Conservation (phyloP, 2,888 invertebrate genomes). For the Tipula vernalis region DNA sequence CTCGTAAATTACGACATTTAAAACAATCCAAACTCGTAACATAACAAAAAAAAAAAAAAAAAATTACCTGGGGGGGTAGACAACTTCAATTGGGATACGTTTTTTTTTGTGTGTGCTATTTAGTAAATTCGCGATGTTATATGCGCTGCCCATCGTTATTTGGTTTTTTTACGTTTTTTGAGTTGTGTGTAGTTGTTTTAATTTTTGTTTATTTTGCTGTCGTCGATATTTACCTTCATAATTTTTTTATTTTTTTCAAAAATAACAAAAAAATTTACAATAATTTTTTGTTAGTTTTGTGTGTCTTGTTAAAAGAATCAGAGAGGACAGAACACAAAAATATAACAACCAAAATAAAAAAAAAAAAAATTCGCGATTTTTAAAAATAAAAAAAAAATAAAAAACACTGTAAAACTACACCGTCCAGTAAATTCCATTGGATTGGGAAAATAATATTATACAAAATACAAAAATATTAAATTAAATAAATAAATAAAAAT, state of each 20-base stretch:
- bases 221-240: slow-evolving; percentile 4
- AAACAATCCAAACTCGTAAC: neutral
- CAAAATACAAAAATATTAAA: neutral
- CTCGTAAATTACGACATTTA: neutral
- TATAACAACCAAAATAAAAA: neutral
- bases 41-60: neutral
- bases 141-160: neutral
- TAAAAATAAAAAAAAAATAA: neutral
- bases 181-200: neutral
- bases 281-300: neutral
- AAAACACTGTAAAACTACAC: neutral
- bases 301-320: neutral
- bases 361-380: neutral
- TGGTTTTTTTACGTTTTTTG: neutral
- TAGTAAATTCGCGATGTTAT: neutral
- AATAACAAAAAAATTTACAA: neutral
- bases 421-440: slow-evolving; percentile 4
- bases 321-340: slow-evolving; percentile 4
- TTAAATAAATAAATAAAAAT: neutral
- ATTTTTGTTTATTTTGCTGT: neutral
- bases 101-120: neutral
- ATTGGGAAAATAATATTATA: neutral
- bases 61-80: neutral
- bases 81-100: neutral
- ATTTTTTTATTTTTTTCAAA: neutral